phyloP scores from a whole-genome alignment of 2,888 invertebrate species.

The Zonitis immaculata region DNA sequence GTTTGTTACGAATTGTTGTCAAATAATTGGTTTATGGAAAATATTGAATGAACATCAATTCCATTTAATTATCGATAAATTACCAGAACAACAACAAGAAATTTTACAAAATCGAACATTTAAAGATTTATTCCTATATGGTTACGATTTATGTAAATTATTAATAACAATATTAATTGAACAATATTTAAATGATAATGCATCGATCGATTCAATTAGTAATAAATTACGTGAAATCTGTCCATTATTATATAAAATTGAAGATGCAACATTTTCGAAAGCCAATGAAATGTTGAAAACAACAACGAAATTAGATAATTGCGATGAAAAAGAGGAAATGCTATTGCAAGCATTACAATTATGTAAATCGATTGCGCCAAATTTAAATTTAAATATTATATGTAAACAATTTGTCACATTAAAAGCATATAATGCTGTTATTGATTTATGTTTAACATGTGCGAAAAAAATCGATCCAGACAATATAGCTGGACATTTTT shows the following conservation, averaged over 20 bases:
- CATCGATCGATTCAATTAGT: slow-evolving; percentile 89
- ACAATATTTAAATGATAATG: slow-evolving; percentile 91
- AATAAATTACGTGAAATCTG: slow-evolving; percentile 82
- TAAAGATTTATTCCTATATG: slow-evolving; percentile 72
- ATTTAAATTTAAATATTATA: slow-evolving; percentile 77
- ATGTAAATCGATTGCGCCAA: slow-evolving; percentile 84
- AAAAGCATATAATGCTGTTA: slow-evolving; percentile 82
- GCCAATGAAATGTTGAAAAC: slow-evolving; percentile 85
- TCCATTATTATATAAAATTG: slow-evolving; percentile 87
- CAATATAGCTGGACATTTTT: slow-evolving; percentile 81
- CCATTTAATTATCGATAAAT: slow-evolving; percentile 67
- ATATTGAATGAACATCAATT: slow-evolving; percentile 90
- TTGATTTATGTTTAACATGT: slow-evolving; percentile 80
- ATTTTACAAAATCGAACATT: slow-evolving; percentile 61
- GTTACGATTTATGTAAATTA: slow-evolving; percentile 69
- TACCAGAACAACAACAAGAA: slow-evolving; percentile 63
- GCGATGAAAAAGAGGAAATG: slow-evolving; percentile 71
- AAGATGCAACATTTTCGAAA: slow-evolving; percentile 94
- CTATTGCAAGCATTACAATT: slow-evolving; percentile 74
- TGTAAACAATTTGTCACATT: slow-evolving; percentile 78
- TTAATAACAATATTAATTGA: slow-evolving; percentile 83
- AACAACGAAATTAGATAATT: slow-evolving; percentile 69
- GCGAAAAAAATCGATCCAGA: slow-evolving; percentile 87
- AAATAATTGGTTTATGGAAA: slow-evolving; percentile 90
- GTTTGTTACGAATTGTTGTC: slow-evolving; percentile 66